Evolutionary conservation across 1,140 invertebrate species (phyloP), one percentile per base, ranked within the genome.

Genomic region (Myzus persicae): DNA sequence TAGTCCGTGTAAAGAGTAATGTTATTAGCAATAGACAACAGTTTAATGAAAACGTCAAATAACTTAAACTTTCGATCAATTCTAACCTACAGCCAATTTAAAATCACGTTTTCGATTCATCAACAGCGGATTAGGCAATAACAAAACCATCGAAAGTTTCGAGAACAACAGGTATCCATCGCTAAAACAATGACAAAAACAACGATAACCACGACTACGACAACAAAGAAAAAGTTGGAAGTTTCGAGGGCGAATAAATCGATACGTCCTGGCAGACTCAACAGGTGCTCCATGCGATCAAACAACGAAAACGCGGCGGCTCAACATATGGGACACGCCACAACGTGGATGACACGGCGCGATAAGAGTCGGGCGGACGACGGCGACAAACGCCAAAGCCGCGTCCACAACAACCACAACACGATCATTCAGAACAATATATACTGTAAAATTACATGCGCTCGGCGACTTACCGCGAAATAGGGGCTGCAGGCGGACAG

Each of bases 401-500:
- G 31, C 48, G 6, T 48, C 46, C 46, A 48, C 46, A 51, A 46
- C 20, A 7, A 54, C 88, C 87, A n/a, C n/a, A 22, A 51, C 14
- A n/a, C 20, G 22, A 6, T 22, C 20, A n/a, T 59, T 22, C 20
- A n/a, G 26, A 31, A 59, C 9, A 67, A 67, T 31, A 59, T n/a
- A 31, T 59, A 59, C 54, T 26, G 18, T 14, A 67, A 14, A 24
- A 40, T 42, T 84, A 9, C 9, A 84, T 42, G 44, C 18, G 31
- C 1, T 11, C 9, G 1, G 5, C 6, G 2, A 26, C 94, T 94
- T 93, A 94, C 94, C 89, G 94, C 93, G 46, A 94, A 94, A 93
- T 94, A 94, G 18, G 94, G 94, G 93, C 94, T 94, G 91, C 94
- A 94, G 31, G 94, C 94, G 46, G 94, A 94, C 54, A 94, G 84